phyloP scores from a whole-genome alignment of 2,113 vertebrate genomes.

The Sterna hirundo region DNA sequence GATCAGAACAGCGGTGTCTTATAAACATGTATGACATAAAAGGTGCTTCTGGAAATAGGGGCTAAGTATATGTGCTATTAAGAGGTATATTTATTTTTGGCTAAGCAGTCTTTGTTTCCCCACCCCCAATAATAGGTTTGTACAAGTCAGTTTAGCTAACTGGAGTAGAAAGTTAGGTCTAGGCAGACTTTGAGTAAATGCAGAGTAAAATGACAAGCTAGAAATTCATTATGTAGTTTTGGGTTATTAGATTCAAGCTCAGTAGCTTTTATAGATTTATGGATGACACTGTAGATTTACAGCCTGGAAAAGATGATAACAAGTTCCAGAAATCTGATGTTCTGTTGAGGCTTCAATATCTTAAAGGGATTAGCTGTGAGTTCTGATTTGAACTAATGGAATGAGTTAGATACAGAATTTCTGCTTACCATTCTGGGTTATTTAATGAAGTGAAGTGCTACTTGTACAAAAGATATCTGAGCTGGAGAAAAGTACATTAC shows the following conservation, averaged over 20 bases:
- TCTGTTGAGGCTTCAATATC: background rate
- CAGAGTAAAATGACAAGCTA: background rate
- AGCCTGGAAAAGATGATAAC: background rate
- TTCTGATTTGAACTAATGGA: background rate
- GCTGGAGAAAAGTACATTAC: background rate
- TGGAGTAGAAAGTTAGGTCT: background rate
- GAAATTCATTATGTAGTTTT: background rate
- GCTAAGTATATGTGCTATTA: background rate
- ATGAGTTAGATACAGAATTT: background rate
- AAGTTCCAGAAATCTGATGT: background rate
- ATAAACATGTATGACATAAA: background rate
- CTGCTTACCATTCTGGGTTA: background rate
- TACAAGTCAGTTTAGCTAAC: background rate
- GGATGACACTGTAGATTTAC: background rate
- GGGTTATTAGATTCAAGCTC: background rate
- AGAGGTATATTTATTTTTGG: background rate
- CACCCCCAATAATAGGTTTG: background rate
- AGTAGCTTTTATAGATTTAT: background rate
- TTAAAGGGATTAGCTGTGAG: background rate
- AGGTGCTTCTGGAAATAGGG: background rate
- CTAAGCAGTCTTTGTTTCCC: background rate
- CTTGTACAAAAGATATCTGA: background rate
- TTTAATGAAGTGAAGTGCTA: background rate
- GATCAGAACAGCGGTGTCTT: background rate
- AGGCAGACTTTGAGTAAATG: background rate